These are phyloP conservation scores for Lytechinus pictus DNA, from an alignment of 35 echinoderm and acorn worm species.

Conservation along the genomic window DNA sequence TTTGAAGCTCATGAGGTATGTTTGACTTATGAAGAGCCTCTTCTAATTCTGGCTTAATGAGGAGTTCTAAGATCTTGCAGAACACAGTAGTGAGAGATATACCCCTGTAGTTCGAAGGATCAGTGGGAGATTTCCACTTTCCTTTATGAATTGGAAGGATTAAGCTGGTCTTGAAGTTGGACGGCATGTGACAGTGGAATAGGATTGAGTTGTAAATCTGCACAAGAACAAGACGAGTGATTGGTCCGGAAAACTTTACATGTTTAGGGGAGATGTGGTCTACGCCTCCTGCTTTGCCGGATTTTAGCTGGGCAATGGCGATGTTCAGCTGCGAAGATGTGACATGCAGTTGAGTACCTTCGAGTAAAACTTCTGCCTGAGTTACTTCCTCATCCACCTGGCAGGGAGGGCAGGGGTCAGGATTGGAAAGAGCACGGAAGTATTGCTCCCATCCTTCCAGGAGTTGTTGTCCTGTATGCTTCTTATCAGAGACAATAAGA, in stretches of 20 bases:
- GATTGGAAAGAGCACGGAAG: not conserved
- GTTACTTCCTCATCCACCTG: not conserved
- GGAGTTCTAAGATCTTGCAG: not conserved
- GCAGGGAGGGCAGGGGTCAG: not conserved
- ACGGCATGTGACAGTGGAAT: not conserved
- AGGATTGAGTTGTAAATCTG: not conserved
- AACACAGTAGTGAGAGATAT: not conserved
- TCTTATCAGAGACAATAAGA: not conserved
- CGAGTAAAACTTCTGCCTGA: not conserved
- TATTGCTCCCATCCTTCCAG: not conserved
- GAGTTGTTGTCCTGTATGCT: not conserved
- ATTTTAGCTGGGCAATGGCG: not conserved
- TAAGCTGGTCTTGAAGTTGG: not conserved
- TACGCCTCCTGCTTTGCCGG: not conserved
- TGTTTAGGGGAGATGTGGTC: not conserved
- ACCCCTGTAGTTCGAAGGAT: not conserved
- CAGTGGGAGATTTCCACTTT: not conserved
- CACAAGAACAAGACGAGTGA: not conserved
- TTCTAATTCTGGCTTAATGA: no score
- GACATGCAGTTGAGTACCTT: not conserved
- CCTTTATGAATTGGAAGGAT: not conserved
- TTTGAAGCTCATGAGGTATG: no score
- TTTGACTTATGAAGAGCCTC: no score
- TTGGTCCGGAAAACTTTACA: not conserved
- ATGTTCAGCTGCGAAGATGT: not conserved